Evolutionary conservation across 2,888 invertebrate genomes (phyloP).

Genomic region (Zaprionus bogoriensis): DNA sequence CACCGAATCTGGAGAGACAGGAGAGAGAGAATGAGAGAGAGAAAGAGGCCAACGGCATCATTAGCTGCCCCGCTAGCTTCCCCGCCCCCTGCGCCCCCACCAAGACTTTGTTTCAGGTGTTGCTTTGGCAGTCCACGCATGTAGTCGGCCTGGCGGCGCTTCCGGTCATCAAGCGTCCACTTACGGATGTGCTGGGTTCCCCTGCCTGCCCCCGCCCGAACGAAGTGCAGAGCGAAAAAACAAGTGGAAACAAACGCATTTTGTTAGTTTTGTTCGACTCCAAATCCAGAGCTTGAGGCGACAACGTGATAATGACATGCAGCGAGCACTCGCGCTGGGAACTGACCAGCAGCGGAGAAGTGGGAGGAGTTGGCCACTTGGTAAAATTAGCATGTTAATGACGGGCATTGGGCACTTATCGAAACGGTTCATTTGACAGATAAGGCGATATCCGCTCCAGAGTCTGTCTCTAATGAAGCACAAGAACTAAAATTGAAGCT

Average conservation of each 20-base stretch:
- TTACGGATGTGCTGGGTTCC: constrained; percentile 54
- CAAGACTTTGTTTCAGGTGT: constrained; percentile 47
- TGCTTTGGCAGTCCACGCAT: constrained; percentile 49
- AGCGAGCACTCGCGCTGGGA: constrained; percentile 41
- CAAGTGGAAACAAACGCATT: constrained; percentile 19
- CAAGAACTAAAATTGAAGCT: no score
- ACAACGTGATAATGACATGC: constrained; percentile 69
- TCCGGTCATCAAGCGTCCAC: constrained; percentile 75
- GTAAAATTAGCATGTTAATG: constrained; percentile 66
- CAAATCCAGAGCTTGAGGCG: constrained; percentile 56
- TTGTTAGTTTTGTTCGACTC: constrained; percentile 50
- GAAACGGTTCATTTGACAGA: constrained; percentile 44
- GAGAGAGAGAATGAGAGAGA: not conserved
- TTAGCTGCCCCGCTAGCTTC: constrained; percentile 17
- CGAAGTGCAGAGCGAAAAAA: constrained; percentile 36
- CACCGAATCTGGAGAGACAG: constrained; percentile 16
- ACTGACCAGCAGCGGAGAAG: constrained; percentile 1
- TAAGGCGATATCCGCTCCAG: constrained; percentile 35
- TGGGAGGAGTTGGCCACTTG: constrained; percentile 9
- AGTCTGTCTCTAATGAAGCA: constrained; percentile 23
- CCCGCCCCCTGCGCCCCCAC: not conserved
- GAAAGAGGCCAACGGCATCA: constrained; percentile 38
- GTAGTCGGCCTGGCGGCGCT: constrained; percentile 62
- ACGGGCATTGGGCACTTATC: constrained; percentile 40
- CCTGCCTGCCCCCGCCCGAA: constrained; percentile 21